Base-by-base conservation (phyloP, 1,140 invertebrate genomes). In the Brachionus plicatilis region DNA sequence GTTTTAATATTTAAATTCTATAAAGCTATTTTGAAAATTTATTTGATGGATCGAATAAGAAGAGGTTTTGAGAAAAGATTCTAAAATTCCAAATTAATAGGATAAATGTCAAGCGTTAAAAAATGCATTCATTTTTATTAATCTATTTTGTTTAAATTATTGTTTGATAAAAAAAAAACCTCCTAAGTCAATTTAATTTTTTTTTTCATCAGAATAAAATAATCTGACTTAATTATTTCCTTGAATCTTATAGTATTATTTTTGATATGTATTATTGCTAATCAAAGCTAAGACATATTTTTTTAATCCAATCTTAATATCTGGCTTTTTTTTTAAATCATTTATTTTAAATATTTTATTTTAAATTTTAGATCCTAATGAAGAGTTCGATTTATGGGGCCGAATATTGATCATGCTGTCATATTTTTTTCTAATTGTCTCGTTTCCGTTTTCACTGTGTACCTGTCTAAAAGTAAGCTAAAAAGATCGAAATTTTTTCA, bases 381-480 rank as follows among this genome's bases (percentile, higher is more conserved):
- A 82, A 65, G 43, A 65, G 41, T 27, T 82, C 24, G 79, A 68
- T 24, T 65, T 65, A 43, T 82, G 79, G 79, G 79, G 79, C 12
- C 17, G 53, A 45, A 29, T 68, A 60, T 65, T 82, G 43, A 68
- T 65, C 37, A 37, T 33, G 11, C 3, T 82, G 9, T 82, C 79
- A 27, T 65, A 65, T 82, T 41, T 82, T n/a, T 68, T 82, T 68
- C 14, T 82, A 65, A 17, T 82, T 20, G 41, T 82, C 20, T 65
- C 79, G 8, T 82, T 82, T 82, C 79, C 79, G 33, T 47, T 82
- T 65, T 82, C 79, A 27, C n/a, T 82, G 20, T 82, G 79, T 56
- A 68, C 65, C 29, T 82, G 79, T 9, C 20, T 82, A 17, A 60
- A 68, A 14, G 79, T 82, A 82, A 82, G 14, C 12, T 65, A 27